Base-by-base conservation (phyloP, 2,113 vertebrate species). In the Toxostoma redivivum region DNA sequence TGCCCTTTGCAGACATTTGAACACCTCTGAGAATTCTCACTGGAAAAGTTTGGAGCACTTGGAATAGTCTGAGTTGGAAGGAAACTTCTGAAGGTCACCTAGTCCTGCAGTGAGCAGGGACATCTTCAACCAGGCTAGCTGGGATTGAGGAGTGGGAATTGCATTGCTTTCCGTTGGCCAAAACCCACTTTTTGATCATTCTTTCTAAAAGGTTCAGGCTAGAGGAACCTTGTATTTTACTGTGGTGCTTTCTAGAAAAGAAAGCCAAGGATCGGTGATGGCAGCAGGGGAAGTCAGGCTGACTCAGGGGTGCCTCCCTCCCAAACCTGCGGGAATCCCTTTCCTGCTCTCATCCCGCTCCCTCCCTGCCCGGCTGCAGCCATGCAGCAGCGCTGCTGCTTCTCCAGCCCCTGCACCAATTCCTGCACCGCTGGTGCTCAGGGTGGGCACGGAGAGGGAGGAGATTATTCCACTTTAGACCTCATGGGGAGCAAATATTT, bases 401-500 rank as follows among this genome's bases (percentile, higher is more conserved):
- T 23, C 54, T 70, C 27, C 61, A 54, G n/a, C 15, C 33, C 56
- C 61, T 40, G 44, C 57, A 15, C 4, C 57, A 30, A 35, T 53
- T 53, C 42, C 60, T 2, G 2, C 31, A 27, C 3, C 6, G 0
- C 11, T 7, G 8, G 7, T 2, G n/a, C 57, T 80, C 45, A 12
- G 10, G 31, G 6, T 0, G 6, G 21, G 11, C 33, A 10, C 27
- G 17, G 17, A 51, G 50, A 10, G 3, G 10, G 16, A 17, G 30
- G 10, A 31, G 45, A 7, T 35, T 38, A 8, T 42, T 45, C 40
- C 33, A 4, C 3, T 2, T n/a, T 6, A 42, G n/a, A 44, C 45
- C 31, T 37, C 2, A 0, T 0, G 2, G 74, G 30, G 42, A 71
- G 19, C 9, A 25, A 11, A 38, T 17, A 2, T 4, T 53, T 57